Evolutionary conservation across 2,113 vertebrate species (phyloP).

Genomic region (Pao palembangensis): DNA sequence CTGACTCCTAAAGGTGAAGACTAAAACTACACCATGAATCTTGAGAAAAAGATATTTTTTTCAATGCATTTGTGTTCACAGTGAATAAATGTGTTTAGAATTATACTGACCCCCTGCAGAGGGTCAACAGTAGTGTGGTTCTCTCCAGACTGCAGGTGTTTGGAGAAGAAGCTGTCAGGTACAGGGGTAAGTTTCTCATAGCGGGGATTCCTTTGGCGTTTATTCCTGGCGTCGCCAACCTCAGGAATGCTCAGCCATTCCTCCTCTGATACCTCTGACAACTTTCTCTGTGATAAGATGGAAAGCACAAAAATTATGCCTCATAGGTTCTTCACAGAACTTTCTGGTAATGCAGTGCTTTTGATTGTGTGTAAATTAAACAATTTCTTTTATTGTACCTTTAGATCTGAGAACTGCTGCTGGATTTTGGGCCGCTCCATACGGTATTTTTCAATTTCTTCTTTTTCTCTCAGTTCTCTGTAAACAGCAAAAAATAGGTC

Average conservation of each 20-base stretch:
- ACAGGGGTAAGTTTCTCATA: slow-evolving; percentile 96
- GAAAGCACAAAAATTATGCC: neutral
- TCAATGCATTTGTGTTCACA: neutral
- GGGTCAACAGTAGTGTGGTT: slow-evolving; percentile 91
- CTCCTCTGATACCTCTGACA: slow-evolving; percentile 93
- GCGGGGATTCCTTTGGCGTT: slow-evolving; percentile 93
- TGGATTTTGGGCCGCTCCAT: slow-evolving; percentile 99
- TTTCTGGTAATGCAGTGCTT: neutral
- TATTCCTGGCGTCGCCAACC: slow-evolving; percentile 96
- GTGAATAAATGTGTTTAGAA: neutral
- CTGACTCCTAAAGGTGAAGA: slow-evolving; percentile 58
- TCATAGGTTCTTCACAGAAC: no score
- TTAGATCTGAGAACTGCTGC: slow-evolving; percentile 97
- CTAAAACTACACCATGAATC: slow-evolving; percentile 29
- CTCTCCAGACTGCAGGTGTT: slow-evolving; percentile 91
- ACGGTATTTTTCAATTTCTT: slow-evolving; percentile 98
- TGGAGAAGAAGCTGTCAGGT: slow-evolving; percentile 96
- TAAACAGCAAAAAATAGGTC: neutral
- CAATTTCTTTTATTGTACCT: slow-evolving; percentile 70
- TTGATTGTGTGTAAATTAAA: neutral
- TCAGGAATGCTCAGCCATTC: slow-evolving; percentile 99
- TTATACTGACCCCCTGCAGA: slow-evolving; percentile 82
- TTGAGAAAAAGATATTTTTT: neutral
- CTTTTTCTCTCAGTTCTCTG: slow-evolving; percentile 94
- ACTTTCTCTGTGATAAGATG: slow-evolving; percentile 79